Base-by-base conservation (phyloP, 2,113 vertebrate genomes). In the Jacana jacana region DNA sequence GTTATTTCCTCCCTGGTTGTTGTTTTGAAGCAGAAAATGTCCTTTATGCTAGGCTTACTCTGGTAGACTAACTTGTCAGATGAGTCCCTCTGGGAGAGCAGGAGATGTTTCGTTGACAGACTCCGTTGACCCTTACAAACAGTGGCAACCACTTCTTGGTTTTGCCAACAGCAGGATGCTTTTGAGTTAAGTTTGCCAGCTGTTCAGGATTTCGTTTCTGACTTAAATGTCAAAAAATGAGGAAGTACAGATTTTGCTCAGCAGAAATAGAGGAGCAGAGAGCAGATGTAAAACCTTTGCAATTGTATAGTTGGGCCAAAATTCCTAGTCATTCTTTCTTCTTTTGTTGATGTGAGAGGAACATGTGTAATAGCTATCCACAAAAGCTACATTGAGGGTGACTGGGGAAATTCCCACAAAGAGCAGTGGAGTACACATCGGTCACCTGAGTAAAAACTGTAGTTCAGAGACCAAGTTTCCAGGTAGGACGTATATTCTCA, bases 331-430 rank as follows among this genome's bases (percentile, higher is more conserved):
- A 40, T 60, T 73, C 22, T 87, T 68, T 42, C 31, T 64, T 23
- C 37, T 49, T 44, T 31, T 64, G 48, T 33, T 33, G 25, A 35
- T 44, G 28, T 46, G 58, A 66, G 24, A 6, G 25, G 13, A 81
- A 31, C 24, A 6, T 42, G 11, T 48, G 13, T 87, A 30, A 23
- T 24, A 71, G 52, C 15, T 13, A 23, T 42, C 28, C 13, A 24
- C 1, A 3, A 40, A 64, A 55, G 23, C 11, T n/a, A 31, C 1
- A 1, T 23, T 39, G 33, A 54, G 44, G 31, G 11, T 0, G 0
- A 4, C 27, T 5, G 6, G 13, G 46, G 24, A n/a, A 78, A 57
- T 73, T 63, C 10, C 27, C 27, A 14, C 27, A 52, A 28, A 42
- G 25, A 69, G 15, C 19, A 31, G 23, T 18, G 42, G 20, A 44